Percentiles rank a stretch among this genome's conserved stretches.
These are phyloP conservation scores for Gallinago paraguaiae DNA, from an alignment of 2,113 vertebrate genomes.

Conservation along the genomic window DNA sequence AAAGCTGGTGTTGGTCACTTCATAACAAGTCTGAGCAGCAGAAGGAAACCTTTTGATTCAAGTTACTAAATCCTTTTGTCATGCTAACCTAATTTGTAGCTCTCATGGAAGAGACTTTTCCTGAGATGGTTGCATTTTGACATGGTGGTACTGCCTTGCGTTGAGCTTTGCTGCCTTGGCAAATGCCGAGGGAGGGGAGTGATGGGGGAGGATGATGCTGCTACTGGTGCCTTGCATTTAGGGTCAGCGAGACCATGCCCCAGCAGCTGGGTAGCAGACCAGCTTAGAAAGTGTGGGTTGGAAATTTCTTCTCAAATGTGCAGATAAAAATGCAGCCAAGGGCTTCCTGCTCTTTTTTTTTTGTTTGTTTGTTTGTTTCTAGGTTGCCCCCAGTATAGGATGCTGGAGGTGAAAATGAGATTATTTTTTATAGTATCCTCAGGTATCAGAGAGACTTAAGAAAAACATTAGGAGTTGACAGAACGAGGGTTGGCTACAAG, in stretches of 20 bases:
- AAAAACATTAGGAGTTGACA: background rate
- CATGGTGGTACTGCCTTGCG: background rate
- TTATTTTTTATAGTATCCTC: background rate
- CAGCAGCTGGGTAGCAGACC: background rate
- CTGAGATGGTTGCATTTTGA: background rate
- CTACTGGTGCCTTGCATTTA: rapidly evolving
- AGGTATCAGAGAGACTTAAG: background rate
- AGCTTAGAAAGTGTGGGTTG: background rate
- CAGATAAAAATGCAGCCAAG: rapidly evolving
- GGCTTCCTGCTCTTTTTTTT: background rate
- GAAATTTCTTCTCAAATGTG: background rate
- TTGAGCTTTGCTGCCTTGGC: background rate
- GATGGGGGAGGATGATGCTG: rapidly evolving
- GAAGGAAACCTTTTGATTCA: slow-evolving; percentile 5
- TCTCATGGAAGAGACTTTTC: background rate
- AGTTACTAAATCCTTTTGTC: background rate
- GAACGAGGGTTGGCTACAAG: background rate
- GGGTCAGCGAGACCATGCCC: background rate
- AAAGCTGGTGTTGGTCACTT: background rate
- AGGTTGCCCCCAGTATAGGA: background rate
- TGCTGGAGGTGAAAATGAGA: background rate
- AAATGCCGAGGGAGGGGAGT: background rate
- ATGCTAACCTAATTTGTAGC: background rate
- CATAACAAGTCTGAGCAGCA: background rate
- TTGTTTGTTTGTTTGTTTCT: background rate